Percentiles rank a stretch among this genome's conserved stretches.
Evolutionary conservation across 2,113 vertebrate species (phyloP).

Genomic region (Gambusia holbrooki): DNA sequence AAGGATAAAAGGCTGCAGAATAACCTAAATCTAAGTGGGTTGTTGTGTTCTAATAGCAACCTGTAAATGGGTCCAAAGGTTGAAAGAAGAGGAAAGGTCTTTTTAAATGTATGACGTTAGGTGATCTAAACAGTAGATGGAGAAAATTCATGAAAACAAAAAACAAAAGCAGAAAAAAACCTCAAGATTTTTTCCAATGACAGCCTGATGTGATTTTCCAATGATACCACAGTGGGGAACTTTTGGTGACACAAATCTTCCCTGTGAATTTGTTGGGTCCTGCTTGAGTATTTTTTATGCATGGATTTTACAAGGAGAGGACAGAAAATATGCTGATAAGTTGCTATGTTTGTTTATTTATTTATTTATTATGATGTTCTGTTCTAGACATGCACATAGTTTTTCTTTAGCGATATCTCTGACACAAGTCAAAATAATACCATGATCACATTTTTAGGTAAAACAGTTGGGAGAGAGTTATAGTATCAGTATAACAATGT

Average conservation of each 20-base stretch:
- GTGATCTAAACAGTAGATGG: not conserved
- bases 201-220: not conserved
- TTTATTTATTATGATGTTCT: too few relatives aligned
- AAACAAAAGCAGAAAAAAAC: not conserved
- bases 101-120: not conserved
- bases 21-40: conserved; percentile 4
- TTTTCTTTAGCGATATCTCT: too few relatives aligned
- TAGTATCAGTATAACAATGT: too few relatives aligned
- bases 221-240: not conserved
- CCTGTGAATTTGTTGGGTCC: not conserved
- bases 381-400: too few relatives aligned
- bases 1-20: not conserved
- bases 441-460: too few relatives aligned
- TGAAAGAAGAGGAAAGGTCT: conserved; percentile 34
- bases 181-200: not conserved
- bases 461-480: too few relatives aligned
- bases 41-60: conserved; percentile 38
- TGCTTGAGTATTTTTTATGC: not conserved
- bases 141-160: too few relatives aligned
- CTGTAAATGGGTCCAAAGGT: conserved; percentile 73
- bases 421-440: too few relatives aligned
- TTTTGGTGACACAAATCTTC: not conserved
- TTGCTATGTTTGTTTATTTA: not conserved
- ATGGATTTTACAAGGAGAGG: not conserved
- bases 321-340: not conserved